These are phyloP conservation scores for Philereme vetulata DNA, from an alignment of 2,888 invertebrate genomes.

Conservation along the genomic window DNA sequence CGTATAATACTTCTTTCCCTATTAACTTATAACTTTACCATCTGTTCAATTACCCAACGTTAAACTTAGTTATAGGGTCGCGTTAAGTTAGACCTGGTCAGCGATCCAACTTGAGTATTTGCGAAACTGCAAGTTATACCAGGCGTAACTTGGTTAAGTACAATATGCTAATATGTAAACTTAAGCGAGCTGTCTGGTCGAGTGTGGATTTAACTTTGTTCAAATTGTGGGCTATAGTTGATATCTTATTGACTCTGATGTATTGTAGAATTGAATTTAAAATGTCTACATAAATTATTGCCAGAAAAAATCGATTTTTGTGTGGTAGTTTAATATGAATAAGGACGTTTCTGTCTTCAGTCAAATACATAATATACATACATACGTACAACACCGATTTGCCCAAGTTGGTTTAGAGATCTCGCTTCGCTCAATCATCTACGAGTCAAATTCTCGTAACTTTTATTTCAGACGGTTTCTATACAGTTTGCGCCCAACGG, in stretches of 20 bases:
- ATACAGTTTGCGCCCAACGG: too few species aligned
- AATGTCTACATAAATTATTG: neutral
- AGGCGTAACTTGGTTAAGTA: constrained; percentile 31
- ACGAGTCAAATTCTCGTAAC: too few species aligned
- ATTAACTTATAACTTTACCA: constrained; percentile 11
- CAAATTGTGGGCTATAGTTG: constrained; percentile 8
- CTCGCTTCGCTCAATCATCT: too few species aligned
- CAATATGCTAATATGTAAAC: constrained; percentile 39
- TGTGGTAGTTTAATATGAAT: too few species aligned
- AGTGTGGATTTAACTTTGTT: constrained; percentile 27
- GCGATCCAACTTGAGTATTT: constrained; percentile 35
- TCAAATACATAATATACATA: too few species aligned
- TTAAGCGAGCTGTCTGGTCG: constrained; percentile 21
- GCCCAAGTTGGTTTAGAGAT: too few species aligned
- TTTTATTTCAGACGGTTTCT: too few species aligned
- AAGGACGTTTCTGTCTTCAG: too few species aligned
- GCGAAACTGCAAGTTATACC: constrained; percentile 35
- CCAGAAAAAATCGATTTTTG: neutral
- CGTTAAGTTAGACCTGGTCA: constrained; percentile 35
- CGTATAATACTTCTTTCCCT: constrained; percentile 7
- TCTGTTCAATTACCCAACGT: constrained; percentile 12
- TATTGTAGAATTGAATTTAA: neutral
- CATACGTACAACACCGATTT: too few species aligned
- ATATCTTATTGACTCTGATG: constrained; percentile 7
- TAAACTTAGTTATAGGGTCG: constrained; percentile 20